These are phyloP conservation scores for Drosophila mayaguana DNA, from an alignment of 2,888 invertebrate species.

Conservation along the genomic window DNA sequence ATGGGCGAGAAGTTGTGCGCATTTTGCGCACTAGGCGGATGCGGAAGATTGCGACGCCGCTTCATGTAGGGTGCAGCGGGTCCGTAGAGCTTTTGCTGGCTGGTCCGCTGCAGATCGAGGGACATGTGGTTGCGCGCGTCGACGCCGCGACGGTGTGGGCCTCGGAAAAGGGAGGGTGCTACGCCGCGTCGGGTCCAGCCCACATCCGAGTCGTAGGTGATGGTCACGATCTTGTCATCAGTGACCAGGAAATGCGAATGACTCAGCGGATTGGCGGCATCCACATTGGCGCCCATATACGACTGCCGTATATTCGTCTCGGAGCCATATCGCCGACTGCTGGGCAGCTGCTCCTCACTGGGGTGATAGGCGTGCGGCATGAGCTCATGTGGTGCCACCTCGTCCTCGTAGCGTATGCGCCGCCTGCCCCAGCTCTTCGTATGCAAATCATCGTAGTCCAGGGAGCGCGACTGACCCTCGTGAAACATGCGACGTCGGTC, in stretches of 20 bases:
- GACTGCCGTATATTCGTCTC: slow-evolving; percentile 85
- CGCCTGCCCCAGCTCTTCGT: slow-evolving; percentile 84
- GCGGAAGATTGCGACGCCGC: slow-evolving; percentile 82
- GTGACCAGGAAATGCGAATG: slow-evolving; percentile 85
- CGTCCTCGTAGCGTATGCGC: slow-evolving; percentile 84
- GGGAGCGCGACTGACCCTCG: slow-evolving; percentile 83
- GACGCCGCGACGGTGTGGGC: slow-evolving; percentile 73
- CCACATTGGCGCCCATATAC: slow-evolving; percentile 83
- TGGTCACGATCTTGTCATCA: slow-evolving; percentile 85
- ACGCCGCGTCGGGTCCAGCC: slow-evolving; percentile 85
- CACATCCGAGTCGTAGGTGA: slow-evolving; percentile 85
- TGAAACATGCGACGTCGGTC: slow-evolving; percentile 83
- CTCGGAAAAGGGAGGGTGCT: slow-evolving; percentile 82
- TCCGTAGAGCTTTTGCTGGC: slow-evolving; percentile 83
- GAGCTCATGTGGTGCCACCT: slow-evolving; percentile 58
- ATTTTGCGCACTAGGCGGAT: slow-evolving; percentile 84
- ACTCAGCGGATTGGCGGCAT: slow-evolving; percentile 83
- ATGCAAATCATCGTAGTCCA: slow-evolving; percentile 84
- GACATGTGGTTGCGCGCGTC: slow-evolving; percentile 83
- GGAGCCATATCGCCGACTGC: slow-evolving; percentile 81
- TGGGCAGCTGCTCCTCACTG: slow-evolving; percentile 30
- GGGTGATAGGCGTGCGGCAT: slow-evolving; percentile 37
- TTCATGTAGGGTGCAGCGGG: slow-evolving; percentile 83
- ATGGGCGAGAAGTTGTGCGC: slow-evolving; percentile 84
- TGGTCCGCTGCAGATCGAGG: slow-evolving; percentile 82